Evolutionary conservation across 64 coral and sea anemone genomes (phyloP), one percentile per base, ranked within the genome.

Genomic region (Actinia tenebrosa): DNA sequence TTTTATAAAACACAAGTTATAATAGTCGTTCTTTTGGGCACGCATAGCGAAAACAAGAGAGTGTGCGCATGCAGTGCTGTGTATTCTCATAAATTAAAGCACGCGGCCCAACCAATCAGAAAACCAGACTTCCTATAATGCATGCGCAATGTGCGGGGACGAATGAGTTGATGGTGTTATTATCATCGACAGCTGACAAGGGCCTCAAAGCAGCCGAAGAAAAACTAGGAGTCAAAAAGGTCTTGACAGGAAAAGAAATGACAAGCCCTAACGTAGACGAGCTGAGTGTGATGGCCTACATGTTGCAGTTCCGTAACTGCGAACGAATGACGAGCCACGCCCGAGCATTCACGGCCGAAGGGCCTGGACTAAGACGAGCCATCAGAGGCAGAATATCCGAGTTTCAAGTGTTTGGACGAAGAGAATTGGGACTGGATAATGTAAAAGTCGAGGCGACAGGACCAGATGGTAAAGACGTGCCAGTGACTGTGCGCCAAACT

Each of bases 241-340:
- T 92, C 53, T 53, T 99, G n/a, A 93, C 87, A 53, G 80, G 92
- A 11, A 91, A 95, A 86, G 96, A 99, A 69, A 80, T 99, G 13
- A 87, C 93, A 7, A 89, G 86, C 42, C 88, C 88, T 16, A 83
- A 92, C 43, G 90, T 95, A 22, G 96, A 99, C 75, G 96, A 99
- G 78, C 64, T 99, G 5, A 94, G 93, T 56, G 52, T 99, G 2
- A 99, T 99, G 96, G 96, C 96, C 1, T 99, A 99, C 56, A 83
- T 99, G 84, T 46, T 99, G 5, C 93, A 94, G 75, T 99, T 99
- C 37, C 97, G 91, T 62, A 96, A 89, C 69, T 90, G 88, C 7
- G 90, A 83, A 0, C 85, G 90, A 54, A 87, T 99, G 13, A 87
- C 86, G 17, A 94, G 93, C 64, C 93, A 93, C 15, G 90, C 97